Percentiles rank a stretch among this genome's conserved stretches.
phyloP scores from a whole-genome alignment of 2,888 invertebrate genomes.

The Pilophorus perplexus region DNA sequence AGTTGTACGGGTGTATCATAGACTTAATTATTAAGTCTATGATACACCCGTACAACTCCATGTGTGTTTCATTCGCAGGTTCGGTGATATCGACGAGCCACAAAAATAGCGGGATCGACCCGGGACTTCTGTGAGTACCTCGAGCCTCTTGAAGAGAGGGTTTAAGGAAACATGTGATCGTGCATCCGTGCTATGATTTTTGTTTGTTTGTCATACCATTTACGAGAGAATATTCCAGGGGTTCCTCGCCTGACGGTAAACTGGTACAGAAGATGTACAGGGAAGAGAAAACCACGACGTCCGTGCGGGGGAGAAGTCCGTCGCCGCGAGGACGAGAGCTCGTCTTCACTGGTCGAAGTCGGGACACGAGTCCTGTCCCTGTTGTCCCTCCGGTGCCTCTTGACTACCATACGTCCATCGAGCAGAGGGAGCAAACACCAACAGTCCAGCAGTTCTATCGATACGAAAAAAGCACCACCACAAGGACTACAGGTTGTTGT shows the following conservation, averaged over 20 bases:
- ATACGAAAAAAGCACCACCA: slow-evolving; percentile 48
- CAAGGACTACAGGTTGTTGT: slow-evolving; percentile 44
- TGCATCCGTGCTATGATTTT: no score
- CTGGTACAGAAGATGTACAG: slow-evolving; percentile 39
- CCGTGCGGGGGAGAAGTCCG: slow-evolving; percentile 39
- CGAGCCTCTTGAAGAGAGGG: no score
- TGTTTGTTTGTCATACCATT: not conserved
- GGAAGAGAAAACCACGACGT: slow-evolving; percentile 36
- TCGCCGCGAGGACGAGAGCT: slow-evolving; percentile 46
- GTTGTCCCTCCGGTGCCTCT: no score
- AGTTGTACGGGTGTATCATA: no score
- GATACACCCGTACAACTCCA: no score
- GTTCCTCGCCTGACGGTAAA: slow-evolving; percentile 43
- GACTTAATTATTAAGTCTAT: no score
- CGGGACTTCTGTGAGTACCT: slow-evolving; percentile 46
- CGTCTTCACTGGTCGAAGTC: slow-evolving; percentile 47
- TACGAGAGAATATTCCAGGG: slow-evolving; percentile 48
- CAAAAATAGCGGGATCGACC: slow-evolving; percentile 42
- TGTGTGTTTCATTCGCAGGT: no score
- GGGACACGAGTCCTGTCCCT: slow-evolving; percentile 47
- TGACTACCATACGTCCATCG: slow-evolving; percentile 41
- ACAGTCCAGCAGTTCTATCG: slow-evolving; percentile 46
- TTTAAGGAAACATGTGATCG: no score
- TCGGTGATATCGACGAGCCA: slow-evolving; percentile 40
- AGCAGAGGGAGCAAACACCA: slow-evolving; percentile 40